These are phyloP conservation scores for Leptopilina clavipes DNA, from an alignment of 1,140 invertebrate genomes.

Conservation along the genomic window DNA sequence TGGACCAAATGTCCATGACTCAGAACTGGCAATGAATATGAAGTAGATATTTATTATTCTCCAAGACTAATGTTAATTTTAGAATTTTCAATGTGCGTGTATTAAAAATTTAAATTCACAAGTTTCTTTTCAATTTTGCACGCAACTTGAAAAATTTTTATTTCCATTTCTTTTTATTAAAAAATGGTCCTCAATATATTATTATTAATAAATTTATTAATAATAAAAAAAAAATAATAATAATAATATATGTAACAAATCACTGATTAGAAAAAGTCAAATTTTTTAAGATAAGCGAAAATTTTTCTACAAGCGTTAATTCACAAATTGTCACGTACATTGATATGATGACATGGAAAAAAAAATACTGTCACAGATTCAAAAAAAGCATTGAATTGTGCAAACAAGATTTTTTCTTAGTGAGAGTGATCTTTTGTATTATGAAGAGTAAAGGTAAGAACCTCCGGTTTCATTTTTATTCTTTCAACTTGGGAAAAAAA, in stretches of 20 bases:
- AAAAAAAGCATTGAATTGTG: slow-evolving; percentile 5
- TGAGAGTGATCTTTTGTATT: not conserved
- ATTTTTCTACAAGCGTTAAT: not conserved
- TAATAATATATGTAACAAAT: too few relatives aligned
- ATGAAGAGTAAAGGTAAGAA: slow-evolving; percentile 17
- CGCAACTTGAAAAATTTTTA: too few relatives aligned
- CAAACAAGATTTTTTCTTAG: not conserved
- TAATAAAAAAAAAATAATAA: too few relatives aligned
- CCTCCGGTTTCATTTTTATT: slow-evolving; percentile 28
- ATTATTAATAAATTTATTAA: too few relatives aligned
- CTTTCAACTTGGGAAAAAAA: not conserved
- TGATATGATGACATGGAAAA: not conserved
- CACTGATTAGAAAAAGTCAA: not conserved
- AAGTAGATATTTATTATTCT: slow-evolving; percentile 27
- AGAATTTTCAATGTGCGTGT: not conserved
- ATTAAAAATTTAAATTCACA: not conserved
- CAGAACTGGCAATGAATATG: slow-evolving; percentile 7
- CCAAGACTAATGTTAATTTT: slow-evolving; percentile 20
- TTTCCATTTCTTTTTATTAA: too few relatives aligned
- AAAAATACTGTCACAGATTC: slow-evolving; percentile 3
- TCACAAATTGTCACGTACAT: not conserved
- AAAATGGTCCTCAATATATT: too few relatives aligned
- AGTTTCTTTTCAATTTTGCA: too few relatives aligned
- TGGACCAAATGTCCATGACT: slow-evolving; percentile 22
- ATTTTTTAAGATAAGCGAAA: not conserved